Evolutionary conservation across 2,113 vertebrate genomes (phyloP), one percentile per base, ranked within the genome.

Genomic region (Octodon degus): DNA sequence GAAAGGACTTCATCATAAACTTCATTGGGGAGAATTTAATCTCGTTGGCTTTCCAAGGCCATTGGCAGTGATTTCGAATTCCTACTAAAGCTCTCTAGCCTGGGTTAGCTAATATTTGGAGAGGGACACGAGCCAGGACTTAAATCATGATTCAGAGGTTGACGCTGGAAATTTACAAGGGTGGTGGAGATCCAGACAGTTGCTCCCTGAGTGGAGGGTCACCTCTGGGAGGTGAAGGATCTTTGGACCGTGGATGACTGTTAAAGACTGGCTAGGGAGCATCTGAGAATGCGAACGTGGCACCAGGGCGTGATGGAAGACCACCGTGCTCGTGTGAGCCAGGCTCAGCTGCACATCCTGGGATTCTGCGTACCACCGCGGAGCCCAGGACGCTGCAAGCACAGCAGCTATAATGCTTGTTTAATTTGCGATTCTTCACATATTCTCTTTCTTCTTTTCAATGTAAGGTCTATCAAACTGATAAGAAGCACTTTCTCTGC

Each of bases 401-500:
- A 4, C 34, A 80, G n/a, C 83, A 84, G 43, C 62, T 65, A 74
- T 50, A 20, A 63, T 79, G 72, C 89, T 88, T 53, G 76, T 43
- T 7, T 62, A 76, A 72, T 70, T 60, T 80, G n/a, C 32, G 77
- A 30, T 84, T 85, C 67, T 93, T 96, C 74, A 65, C 40, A 34
- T 76, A 89, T 89, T 86, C 86, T 77, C 30, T 43, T 89, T 97
- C 34, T 93, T 53, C 58, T 91, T 89, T 74, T 91, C 58, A 77
- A 92, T 67, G 25, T 14, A 83, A 99, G 99, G 98, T 99, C 89
- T 99, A 98, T 96, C 99, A 99, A 86, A 96, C 74, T 0, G 98
- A 98, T 86, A 98, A 97, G 0, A 98, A 98, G 55, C 96, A 98
- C 30, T 99, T 99, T 89, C 98, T 99, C 96, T 99, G 99, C 98